Base-by-base conservation (phyloP, 1,140 invertebrate genomes). In the Octopus sinensis region DNA sequence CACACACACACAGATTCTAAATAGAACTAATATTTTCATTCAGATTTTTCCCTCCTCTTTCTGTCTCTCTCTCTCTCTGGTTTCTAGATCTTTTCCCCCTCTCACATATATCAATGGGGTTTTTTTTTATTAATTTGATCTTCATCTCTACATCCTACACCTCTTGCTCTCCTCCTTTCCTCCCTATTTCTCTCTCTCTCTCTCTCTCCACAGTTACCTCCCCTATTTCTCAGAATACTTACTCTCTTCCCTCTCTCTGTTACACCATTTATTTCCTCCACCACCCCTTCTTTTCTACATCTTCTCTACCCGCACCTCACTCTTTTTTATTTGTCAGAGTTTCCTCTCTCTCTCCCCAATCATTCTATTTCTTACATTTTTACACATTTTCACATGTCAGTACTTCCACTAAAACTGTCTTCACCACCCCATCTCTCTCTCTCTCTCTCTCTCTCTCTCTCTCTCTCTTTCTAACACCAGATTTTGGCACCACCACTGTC, bases 131-230 rank as follows among this genome's bases (percentile, higher is more conserved):
- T 62, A 9, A 0, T 17, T 62, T 17, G 9, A 9, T 62, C 56
- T 12, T 17, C 17, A 9, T 62, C 56, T 62, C 56, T 62, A 7
- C 17, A 7, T 17, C 17, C 56, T 62, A 7, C 7, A 7, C 17
- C 56, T 62, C 56, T 62, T 17, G 9, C 56, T 62, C 56, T 62
- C 56, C 17, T 71, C 56, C 73, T 53, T 80, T 62, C 73, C 79
- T 80, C 52, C 54, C 68, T 80, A 43, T 71, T 68, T 75, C 68
- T 80, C 68, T 68, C 52, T 17, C 68, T 80, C 68, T 80, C 68
- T 73, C 62, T 80, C 68, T 68, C 51, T 80, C 23, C 51, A 13
- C 51, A 10, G 13, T 71, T 71, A 13, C 4, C 23, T 23, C 43
- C 0, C 6, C 30, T 76, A 43, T 53, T 54, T 53, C 53, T 52